Base-by-base conservation (phyloP, 2,888 invertebrate species). In the Danaus chrysippus region DNA sequence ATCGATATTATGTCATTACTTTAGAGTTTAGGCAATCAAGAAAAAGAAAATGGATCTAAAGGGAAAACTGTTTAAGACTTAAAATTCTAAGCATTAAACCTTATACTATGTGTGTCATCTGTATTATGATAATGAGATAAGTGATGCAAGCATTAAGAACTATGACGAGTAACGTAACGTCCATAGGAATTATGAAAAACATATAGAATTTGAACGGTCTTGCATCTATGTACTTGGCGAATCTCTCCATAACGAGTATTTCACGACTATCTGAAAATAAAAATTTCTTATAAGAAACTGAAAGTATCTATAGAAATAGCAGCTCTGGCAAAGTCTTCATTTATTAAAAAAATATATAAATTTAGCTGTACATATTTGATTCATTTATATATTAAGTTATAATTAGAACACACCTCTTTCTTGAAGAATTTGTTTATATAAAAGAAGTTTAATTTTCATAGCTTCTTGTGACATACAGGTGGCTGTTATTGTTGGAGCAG, bases 81-180 rank as follows among this genome's bases (percentile, higher is more conserved):
- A 34, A 8, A 1, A 34, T 34, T 34, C 23, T 34, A 34, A 34
- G 23, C 23, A 34, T 34, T 34, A 5, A 34, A 6, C 23, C 23
- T 34, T 34, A 34, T 5, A 34, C 23, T 6, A 46, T 15, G 13
- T 61, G 61, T 9, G 61, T 57, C 42, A 65, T 53, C 55, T 69
- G 69, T 56, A 68, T 44, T 12, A 63, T 43, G 6, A 69, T 63
- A 58, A 68, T 65, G 1, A 68, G 43, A 42, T 66, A 69, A 12
- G 66, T 66, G 8, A 66, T 54, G 44, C 46, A 59, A 8, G 68
- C 46, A 56, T 62, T 61, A 3, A 62, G 15, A 3, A 63, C 42
- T 1, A 56, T 58, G n/a, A 64, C 43, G 9, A 62, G 61, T 3
- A 69, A 56, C 10, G 49, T 42, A 1, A 56, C 56, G 34, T 69